Percentiles rank a stretch among this genome's conserved stretches.
Conservation (phyloP, 2,888 invertebrate species). For the Plagodis dolabraria region DNA sequence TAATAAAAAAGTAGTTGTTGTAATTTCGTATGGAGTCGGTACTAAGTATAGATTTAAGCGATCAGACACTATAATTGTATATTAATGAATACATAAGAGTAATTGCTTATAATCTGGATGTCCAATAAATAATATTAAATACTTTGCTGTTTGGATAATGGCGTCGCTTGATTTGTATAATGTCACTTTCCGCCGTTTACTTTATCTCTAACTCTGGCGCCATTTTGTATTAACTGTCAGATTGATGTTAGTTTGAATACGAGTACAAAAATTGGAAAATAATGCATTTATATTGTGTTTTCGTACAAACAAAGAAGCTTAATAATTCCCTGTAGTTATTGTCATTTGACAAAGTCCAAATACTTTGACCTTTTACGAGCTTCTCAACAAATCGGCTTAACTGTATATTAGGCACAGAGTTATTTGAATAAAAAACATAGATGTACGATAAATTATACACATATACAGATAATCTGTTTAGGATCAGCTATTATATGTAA, state of each 20-base stretch:
- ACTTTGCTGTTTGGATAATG: slow-evolving; percentile 23
- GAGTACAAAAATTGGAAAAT: slow-evolving; percentile 14
- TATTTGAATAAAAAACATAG: slow-evolving; percentile 68
- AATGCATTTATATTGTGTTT: slow-evolving; percentile 38
- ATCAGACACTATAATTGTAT: slow-evolving; percentile 71
- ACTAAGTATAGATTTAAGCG: slow-evolving; percentile 61
- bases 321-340: slow-evolving; percentile 50
- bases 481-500: slow-evolving; percentile 72
- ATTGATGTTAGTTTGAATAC: slow-evolving; percentile 26
- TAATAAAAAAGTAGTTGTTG: slow-evolving; percentile 72
- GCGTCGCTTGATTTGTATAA: slow-evolving; percentile 19
- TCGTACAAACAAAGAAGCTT: slow-evolving; percentile 56
- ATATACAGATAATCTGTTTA: slow-evolving; percentile 72
- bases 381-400: slow-evolving; percentile 79
- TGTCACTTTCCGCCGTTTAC: slow-evolving; percentile 10
- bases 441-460: slow-evolving; percentile 77
- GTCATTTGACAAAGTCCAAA: slow-evolving; percentile 58
- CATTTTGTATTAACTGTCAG: slow-evolving; percentile 41
- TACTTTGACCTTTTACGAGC: slow-evolving; percentile 68
- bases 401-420: slow-evolving; percentile 83
- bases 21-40: slow-evolving; percentile 76
- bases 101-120: slow-evolving; percentile 54
- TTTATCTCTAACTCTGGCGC: slow-evolving; percentile 31
- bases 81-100: slow-evolving; percentile 58
- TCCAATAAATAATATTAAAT: slow-evolving; percentile 17